Evolutionary conservation across 2,888 invertebrate genomes (phyloP), one percentile per base, ranked within the genome.

Genomic region (Pseudeuparius sepicola): DNA sequence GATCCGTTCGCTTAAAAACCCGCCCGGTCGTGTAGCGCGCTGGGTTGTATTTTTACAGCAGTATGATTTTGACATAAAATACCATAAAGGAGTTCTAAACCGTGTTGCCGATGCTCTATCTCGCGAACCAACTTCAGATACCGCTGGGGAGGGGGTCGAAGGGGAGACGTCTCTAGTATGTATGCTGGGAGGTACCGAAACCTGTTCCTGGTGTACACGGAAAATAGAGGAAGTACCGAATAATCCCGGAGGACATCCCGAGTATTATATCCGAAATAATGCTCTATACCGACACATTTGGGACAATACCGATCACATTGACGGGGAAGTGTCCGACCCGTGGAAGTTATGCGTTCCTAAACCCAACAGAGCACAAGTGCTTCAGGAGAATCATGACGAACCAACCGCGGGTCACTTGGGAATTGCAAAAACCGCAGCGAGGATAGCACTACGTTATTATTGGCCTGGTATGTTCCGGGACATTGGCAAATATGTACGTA

Each of bases 381-480:
- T 27, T 5, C n/a, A 33, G 11, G 33, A 32, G 26, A 34, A 37
- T 17, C 33, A 34, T 10, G 26, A 34, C 5, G 27, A 6, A 15
- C 16, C 16, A n/a, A 40, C 42, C 9, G 46, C 48, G 3, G 52
- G 51, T 2, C 52, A 53, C 34, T 12, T 48, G 20, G 51, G 51
- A 5, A 46, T 47, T 5, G 36, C 44, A 10, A 55, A 51, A 37
- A 45, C 49, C 50, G 28, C 42, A 5, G 30, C 24, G n/a, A 25
- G 45, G 14, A 36, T 54, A 10, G 40, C 46, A 3, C 29, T 10
- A 7, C 17, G 32, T 3, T 55, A 51, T 20, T 50, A 52, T 33
- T 55, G 52, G 52, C 47, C 51, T 14, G 42, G 41, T 11, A 56
- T 47, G 49, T 42, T 35, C 14, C 28, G 36, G 14, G 48, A 53